Conservation (phyloP, 2,888 invertebrate genomes). For the Onthophagus sagittarius region DNA sequence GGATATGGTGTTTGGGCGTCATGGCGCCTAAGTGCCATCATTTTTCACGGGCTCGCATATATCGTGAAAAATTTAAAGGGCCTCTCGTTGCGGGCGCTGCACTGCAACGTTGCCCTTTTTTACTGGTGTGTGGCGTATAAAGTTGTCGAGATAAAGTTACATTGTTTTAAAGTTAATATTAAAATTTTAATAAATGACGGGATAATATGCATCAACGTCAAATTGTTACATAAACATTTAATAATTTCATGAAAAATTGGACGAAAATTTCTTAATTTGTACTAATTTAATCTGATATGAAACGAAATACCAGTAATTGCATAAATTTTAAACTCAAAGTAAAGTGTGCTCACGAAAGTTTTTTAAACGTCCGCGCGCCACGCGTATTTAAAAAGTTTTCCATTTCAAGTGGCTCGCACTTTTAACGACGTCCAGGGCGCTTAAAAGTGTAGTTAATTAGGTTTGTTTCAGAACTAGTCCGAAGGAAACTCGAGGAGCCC, state of each 20-base stretch:
- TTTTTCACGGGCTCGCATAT: slow-evolving; percentile 18
- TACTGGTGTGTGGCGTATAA: neutral
- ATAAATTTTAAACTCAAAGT: neutral
- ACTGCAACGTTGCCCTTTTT: neutral
- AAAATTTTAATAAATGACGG: neutral
- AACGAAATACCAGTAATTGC: neutral
- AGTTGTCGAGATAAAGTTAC: neutral
- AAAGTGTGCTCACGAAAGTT: neutral
- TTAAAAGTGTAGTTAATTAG: neutral
- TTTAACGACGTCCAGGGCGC: neutral
- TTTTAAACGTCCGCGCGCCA: neutral
- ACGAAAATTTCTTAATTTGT: too few relatives aligned
- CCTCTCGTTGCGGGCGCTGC: neutral
- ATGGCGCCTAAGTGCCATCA: slow-evolving; percentile 16
- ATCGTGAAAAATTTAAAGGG: slow-evolving; percentile 18
- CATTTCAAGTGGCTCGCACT: neutral
- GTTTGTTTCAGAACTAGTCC: neutral
- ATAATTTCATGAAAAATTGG: too few relatives aligned
- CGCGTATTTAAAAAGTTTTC: neutral
- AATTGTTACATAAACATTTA: neutral
- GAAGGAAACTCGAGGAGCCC: neutral
- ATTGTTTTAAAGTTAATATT: neutral
- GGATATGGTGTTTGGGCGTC: slow-evolving; percentile 13
- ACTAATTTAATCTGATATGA: too few relatives aligned
- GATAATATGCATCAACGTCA: neutral